A percentile compares a stretch with the other conserved stretches of the same genome.
Conservation (phyloP, 2,113 vertebrate genomes). For the Engraulis encrasicolus region DNA sequence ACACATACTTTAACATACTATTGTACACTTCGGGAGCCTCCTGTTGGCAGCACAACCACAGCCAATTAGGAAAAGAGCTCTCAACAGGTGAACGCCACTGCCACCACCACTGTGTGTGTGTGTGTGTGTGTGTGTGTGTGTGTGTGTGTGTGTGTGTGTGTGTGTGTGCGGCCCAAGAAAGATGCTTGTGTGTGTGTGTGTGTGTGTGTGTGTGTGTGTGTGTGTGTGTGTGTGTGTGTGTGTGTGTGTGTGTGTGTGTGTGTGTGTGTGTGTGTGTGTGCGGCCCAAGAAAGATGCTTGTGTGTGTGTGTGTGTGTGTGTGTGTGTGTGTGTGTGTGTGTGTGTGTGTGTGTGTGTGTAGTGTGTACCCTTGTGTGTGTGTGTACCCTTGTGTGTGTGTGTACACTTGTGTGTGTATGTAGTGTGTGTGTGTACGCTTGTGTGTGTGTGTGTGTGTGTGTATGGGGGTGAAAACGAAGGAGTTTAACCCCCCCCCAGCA, state of each 20-base stretch:
- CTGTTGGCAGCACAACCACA: constrained; percentile 85
- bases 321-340: background rate
- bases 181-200: background rate
- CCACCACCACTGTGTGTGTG: background rate
- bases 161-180: too few species aligned
- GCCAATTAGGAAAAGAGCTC: constrained; percentile 98
- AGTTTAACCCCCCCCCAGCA: background rate
- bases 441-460: background rate
- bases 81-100: constrained; percentile 93
- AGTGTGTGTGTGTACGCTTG: background rate
- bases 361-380: background rate
- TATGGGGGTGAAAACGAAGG: background rate
- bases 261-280: background rate
- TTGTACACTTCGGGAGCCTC: constrained; percentile 78
- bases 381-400: background rate
- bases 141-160: background rate
- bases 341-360: background rate
- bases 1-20: constrained; percentile 91
- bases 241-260: background rate
- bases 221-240: background rate
- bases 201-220: background rate
- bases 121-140: background rate
- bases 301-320: background rate
- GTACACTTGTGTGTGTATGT: background rate
- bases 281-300: too few species aligned